Conservation (phyloP, 1,140 invertebrate genomes). For the Lerema accius region DNA sequence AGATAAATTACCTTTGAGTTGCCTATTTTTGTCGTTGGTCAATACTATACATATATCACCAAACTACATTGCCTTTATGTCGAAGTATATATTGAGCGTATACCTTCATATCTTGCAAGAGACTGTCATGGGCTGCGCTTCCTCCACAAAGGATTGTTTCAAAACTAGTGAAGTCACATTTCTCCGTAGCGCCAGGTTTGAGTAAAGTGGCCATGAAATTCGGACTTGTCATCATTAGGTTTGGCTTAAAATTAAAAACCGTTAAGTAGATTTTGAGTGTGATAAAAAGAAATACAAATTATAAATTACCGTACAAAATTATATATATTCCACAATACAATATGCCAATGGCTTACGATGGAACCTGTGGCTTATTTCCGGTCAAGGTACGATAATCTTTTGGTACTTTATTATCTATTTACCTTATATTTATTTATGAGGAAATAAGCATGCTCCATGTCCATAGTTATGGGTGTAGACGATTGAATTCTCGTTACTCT, state of each 20-base stretch:
- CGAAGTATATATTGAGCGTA: too few species aligned
- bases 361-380: too few species aligned
- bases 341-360: too few species aligned
- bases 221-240: conserved; percentile 47
- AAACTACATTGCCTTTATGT: too few species aligned
- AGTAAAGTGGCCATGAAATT: conserved; percentile 48
- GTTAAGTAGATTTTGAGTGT: too few species aligned
- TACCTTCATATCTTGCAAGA: conserved; percentile 50
- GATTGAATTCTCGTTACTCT: conserved; percentile 49
- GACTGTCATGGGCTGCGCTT: conserved; percentile 41
- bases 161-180: conserved; percentile 58
- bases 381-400: too few species aligned
- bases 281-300: too few species aligned
- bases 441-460: conserved; percentile 48
- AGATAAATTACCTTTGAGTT: background rate
- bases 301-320: too few species aligned
- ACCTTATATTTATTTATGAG: conserved; percentile 61
- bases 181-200: conserved; percentile 40
- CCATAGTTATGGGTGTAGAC: conserved; percentile 42
- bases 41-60: background rate
- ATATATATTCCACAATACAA: too few species aligned
- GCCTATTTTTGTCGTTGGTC: background rate
- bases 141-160: conserved; percentile 48
- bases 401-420: conserved; percentile 20
- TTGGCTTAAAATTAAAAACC: conserved; percentile 57